Conservation (phyloP, 1,140 invertebrate species). For the Drosophila serrata region DNA sequence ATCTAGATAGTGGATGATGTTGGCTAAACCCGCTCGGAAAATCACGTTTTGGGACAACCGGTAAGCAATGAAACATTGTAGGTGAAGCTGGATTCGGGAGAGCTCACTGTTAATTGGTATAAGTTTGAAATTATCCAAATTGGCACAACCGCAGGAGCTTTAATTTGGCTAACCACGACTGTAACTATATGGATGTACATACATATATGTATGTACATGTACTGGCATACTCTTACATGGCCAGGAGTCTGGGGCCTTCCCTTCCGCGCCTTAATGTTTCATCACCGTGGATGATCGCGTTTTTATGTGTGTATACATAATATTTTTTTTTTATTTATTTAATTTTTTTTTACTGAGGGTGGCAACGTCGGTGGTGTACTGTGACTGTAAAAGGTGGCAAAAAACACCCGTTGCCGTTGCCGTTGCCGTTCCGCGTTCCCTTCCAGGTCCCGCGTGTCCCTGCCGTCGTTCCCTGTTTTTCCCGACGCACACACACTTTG, state of each 20-base stretch:
- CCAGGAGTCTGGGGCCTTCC: neutral
- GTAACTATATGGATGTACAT: too few relatives aligned
- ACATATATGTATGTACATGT: too few relatives aligned
- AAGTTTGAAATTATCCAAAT: too few relatives aligned
- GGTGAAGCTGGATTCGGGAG: too few relatives aligned
- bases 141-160: too few relatives aligned
- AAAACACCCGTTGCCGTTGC: conserved; percentile 23
- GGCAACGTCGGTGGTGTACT: conserved; percentile 35
- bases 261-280: conserved; percentile 1
- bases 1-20: too few relatives aligned
- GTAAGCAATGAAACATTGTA: too few relatives aligned
- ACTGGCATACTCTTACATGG: neutral
- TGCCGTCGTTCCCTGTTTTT: conserved; percentile 24
- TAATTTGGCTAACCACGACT: too few relatives aligned
- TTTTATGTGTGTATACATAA: conserved; percentile 19
- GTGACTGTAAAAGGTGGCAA: conserved; percentile 38
- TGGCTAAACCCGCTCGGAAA: too few relatives aligned
- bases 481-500: conserved; percentile 51
- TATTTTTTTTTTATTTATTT: conserved; percentile 12
- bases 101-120: too few relatives aligned
- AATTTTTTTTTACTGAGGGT: conserved; percentile 35
- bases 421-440: conserved; percentile 13
- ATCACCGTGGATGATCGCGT: conserved; percentile 33
- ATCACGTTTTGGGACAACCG: too few relatives aligned
- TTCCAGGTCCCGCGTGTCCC: conserved; percentile 7